Conservation (phyloP, 2,888 invertebrate genomes). For the Cenopis cana region DNA sequence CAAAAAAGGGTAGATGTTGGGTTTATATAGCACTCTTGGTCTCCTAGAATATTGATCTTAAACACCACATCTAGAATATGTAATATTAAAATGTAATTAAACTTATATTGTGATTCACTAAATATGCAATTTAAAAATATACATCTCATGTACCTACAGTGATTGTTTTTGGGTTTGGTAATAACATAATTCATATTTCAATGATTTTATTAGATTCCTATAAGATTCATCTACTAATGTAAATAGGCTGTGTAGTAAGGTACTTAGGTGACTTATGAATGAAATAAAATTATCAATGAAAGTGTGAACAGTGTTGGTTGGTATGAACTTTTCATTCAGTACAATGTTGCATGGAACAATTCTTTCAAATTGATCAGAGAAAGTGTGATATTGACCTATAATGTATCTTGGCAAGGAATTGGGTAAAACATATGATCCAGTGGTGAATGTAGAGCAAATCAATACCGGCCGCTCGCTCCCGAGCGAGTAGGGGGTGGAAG, state of each 20-base stretch:
- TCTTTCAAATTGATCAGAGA: constrained; percentile 10
- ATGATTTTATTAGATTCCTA: constrained; percentile 11
- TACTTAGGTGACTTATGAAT: constrained; percentile 25
- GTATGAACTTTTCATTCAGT: constrained; percentile 21
- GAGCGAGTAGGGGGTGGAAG: constrained; percentile 73
- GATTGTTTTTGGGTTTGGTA: no score
- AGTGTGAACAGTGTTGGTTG: constrained; percentile 8
- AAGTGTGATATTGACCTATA: constrained; percentile 36
- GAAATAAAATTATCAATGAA: constrained; percentile 40
- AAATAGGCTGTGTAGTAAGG: constrained; percentile 7
- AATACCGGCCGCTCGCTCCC: constrained; percentile 73
- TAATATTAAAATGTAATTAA: not conserved
- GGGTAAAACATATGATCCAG: constrained; percentile 67
- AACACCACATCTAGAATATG: no score
- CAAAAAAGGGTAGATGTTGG: not conserved
- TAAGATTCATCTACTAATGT: constrained; percentile 11
- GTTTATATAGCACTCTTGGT: not conserved
- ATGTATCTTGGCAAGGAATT: constrained; percentile 50
- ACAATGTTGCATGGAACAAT: constrained; percentile 13
- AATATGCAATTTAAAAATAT: not conserved
- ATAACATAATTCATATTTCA: no score
- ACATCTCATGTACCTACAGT: no score
- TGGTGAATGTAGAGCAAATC: constrained; percentile 76
- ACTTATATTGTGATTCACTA: no score
- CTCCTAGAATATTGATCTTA: no score